phyloP scores from a whole-genome alignment of 2,797 vertebrate genomes.

The Danio tinwini region DNA sequence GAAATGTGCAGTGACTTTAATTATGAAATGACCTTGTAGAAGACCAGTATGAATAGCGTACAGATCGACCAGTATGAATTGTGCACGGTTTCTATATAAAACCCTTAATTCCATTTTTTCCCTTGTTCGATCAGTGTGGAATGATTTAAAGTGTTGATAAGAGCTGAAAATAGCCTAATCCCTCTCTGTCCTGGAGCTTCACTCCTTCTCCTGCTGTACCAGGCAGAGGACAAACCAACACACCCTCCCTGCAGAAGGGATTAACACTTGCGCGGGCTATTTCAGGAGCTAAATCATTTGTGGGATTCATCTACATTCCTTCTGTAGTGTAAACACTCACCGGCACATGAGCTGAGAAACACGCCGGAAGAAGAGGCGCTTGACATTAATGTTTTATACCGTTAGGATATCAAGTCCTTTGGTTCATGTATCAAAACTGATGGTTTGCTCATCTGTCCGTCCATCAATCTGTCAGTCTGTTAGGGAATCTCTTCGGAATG shows the following conservation, averaged over 20 bases:
- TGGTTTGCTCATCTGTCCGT: background rate
- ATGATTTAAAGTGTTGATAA: constrained; percentile 27
- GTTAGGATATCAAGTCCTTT: background rate
- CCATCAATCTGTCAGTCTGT: background rate
- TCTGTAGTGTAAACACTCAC: constrained; percentile 21
- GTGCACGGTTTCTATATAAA: background rate
- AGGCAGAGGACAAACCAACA: constrained; percentile 41
- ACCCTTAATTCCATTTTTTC: background rate
- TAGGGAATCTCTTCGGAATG: background rate
- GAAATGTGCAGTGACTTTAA: constrained; percentile 6
- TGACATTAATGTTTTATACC: background rate
- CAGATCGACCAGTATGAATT: background rate
- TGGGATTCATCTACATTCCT: constrained; percentile 34
- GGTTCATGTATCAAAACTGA: background rate
- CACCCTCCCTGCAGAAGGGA: constrained; percentile 51
- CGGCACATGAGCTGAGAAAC: background rate
- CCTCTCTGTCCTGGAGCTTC: constrained; percentile 33
- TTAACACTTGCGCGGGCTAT: constrained; percentile 46
- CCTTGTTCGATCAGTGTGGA: background rate
- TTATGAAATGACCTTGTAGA: background rate
- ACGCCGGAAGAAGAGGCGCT: background rate
- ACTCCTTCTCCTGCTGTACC: constrained; percentile 32
- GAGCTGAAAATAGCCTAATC: constrained; percentile 49
- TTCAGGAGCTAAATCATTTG: constrained; percentile 22
- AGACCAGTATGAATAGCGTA: background rate